These are phyloP conservation scores for Cremastinae sp. DNA, from an alignment of 2,888 invertebrate species.

Conservation along the genomic window DNA sequence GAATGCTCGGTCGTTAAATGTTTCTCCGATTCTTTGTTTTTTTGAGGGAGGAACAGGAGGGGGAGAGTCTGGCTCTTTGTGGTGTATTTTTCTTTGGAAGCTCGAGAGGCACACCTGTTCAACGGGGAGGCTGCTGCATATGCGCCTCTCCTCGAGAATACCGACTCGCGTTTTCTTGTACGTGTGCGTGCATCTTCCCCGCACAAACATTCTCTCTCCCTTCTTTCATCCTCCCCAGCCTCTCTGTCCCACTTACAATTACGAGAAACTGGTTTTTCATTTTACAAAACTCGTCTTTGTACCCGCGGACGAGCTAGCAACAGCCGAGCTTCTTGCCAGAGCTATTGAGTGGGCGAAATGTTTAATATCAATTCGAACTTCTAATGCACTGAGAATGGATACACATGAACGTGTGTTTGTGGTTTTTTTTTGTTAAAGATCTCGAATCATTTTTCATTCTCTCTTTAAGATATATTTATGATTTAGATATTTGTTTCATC, in stretches of 20 bases:
- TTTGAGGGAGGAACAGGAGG: too few relatives aligned
- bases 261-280: conserved; percentile 65
- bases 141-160: conserved; percentile 23
- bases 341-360: not conserved
- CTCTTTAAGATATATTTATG: too few relatives aligned
- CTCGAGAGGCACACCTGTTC: conserved; percentile 58
- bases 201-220: conserved; percentile 10
- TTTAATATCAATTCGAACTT: too few relatives aligned
- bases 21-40: too few relatives aligned
- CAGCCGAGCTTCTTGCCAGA: conserved; percentile 48
- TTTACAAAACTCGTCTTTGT: conserved; percentile 38
- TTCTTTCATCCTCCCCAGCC: conserved; percentile 14
- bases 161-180: conserved; percentile 18
- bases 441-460: too few relatives aligned
- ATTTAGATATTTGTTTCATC: too few relatives aligned
- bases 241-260: conserved; percentile 64
- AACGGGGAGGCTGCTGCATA: conserved; percentile 32
- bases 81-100: too few relatives aligned
- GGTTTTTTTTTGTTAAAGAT: too few relatives aligned
- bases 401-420: too few relatives aligned
- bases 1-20: too few relatives aligned
- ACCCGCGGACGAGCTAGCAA: conserved; percentile 21
- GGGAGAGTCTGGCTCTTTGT: too few relatives aligned
- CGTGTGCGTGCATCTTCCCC: conserved; percentile 8
- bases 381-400: too few relatives aligned